A percentile compares a stretch with the other conserved stretches of the same genome.
These are phyloP conservation scores for Polylopha cassiicola DNA, from an alignment of 2,888 invertebrate species.

Conservation along the genomic window DNA sequence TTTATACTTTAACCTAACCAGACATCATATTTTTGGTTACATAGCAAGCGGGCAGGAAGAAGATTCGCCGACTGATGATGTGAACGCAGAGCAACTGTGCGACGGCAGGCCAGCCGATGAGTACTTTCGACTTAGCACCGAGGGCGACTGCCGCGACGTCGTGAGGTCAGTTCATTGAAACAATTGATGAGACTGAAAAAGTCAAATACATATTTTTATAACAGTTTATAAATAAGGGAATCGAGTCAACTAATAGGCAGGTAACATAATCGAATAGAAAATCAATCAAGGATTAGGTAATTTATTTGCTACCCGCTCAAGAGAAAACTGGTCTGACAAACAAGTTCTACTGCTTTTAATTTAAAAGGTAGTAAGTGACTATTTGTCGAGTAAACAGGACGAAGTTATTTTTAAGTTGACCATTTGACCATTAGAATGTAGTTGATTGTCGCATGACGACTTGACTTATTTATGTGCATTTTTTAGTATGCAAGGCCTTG, in stretches of 20 bases:
- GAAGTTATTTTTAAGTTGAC: too few relatives aligned
- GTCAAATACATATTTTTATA: conserved; percentile 12
- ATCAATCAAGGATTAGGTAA: too few relatives aligned
- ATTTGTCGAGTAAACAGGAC: too few relatives aligned
- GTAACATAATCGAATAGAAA: too few relatives aligned
- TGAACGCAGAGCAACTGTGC: conserved; percentile 88
- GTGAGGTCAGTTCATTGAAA: conserved; percentile 82
- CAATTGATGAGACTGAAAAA: conserved; percentile 9
- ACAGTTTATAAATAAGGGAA: background rate
- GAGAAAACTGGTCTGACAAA: conserved; percentile 27
- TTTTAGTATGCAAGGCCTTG: conserved; percentile 55
- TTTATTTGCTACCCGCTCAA: too few relatives aligned
- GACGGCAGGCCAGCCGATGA: conserved; percentile 92
- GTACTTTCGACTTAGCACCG: conserved; percentile 90
- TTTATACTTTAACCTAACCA: too few relatives aligned
- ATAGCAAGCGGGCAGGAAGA: conserved; percentile 82
- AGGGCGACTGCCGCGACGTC: conserved; percentile 94
- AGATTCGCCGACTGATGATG: conserved; percentile 79
- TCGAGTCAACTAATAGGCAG: too few relatives aligned
- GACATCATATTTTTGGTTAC: conserved; percentile 28
- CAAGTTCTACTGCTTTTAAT: conserved; percentile 34
- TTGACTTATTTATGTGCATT: conserved; percentile 33
- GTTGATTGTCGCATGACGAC: conserved; percentile 8
- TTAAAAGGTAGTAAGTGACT: too few relatives aligned
- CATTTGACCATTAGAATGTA: conserved; percentile 3